These are phyloP conservation scores for Hartigia nigra DNA, from an alignment of 2,888 invertebrate genomes.

Conservation along the genomic window DNA sequence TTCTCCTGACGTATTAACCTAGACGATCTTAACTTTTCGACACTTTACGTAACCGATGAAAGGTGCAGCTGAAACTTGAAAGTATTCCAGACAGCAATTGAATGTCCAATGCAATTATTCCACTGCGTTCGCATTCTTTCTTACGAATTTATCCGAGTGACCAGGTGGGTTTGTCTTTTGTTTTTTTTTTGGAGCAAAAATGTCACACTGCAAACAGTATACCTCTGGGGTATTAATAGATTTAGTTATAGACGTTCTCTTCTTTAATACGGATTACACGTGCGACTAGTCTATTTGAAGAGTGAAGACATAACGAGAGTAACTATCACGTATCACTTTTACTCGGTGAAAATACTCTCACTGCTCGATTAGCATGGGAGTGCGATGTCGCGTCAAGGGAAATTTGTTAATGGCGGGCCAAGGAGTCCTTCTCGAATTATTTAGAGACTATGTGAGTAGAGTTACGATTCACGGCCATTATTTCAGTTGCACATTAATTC, in stretches of 20 bases:
- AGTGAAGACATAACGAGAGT: not conserved
- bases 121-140: not conserved
- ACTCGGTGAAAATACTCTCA: slow-evolving; percentile 3
- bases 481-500: not conserved
- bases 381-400: not conserved
- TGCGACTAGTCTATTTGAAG: not conserved
- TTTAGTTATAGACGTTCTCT: not conserved
- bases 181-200: not conserved
- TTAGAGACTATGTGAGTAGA: not conserved
- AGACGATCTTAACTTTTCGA: not conserved
- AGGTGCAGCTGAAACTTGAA: not conserved
- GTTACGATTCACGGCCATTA: not conserved
- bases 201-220: not conserved
- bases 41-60: not conserved
- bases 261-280: not conserved
- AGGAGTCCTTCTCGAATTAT: not conserved
- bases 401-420: not conserved
- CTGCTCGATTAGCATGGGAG: slow-evolving; percentile 1
- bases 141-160: not conserved
- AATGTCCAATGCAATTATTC: not conserved
- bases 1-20: not conserved
- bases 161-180: not conserved
- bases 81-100: not conserved
- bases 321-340: slow-evolving; percentile 2
- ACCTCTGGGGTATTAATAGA: not conserved